phyloP scores from a whole-genome alignment of 2,113 vertebrate genomes.

The Chrysochloris asiatica region DNA sequence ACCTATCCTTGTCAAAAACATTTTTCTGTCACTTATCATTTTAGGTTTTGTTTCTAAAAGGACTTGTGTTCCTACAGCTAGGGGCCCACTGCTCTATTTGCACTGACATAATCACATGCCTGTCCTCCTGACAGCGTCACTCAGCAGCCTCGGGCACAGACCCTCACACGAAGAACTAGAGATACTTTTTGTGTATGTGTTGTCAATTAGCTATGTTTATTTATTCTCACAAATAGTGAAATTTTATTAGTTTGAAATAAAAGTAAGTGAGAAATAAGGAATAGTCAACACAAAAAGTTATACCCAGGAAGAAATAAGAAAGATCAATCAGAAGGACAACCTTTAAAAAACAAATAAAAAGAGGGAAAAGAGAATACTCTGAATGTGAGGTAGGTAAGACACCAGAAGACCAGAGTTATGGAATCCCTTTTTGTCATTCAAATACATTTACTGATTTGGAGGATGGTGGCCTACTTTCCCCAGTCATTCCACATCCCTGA shows the following conservation, averaged over 20 bases:
- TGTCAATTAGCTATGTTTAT: background rate
- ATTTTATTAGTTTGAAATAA: constrained; percentile 23
- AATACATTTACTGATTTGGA: background rate
- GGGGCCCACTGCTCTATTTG: background rate
- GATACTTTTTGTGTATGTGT: background rate
- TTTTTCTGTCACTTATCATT: background rate
- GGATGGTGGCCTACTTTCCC: fast-evolving
- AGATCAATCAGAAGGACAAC: background rate
- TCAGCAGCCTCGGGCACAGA: background rate
- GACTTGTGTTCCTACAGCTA: background rate
- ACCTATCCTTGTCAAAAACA: background rate
- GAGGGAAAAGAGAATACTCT: background rate
- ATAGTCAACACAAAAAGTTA: background rate
- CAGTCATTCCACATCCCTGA: background rate
- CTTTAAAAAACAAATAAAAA: too few species aligned
- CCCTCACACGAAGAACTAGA: background rate
- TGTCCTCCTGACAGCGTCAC: background rate
- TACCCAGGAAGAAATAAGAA: background rate
- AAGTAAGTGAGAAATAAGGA: background rate
- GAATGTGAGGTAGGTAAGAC: background rate
- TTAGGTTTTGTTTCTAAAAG: constrained; percentile 20
- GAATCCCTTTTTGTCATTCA: background rate
- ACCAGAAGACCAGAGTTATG: background rate
- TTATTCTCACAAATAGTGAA: constrained; percentile 12
- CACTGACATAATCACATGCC: background rate